phyloP scores from a whole-genome alignment of 2,113 vertebrate genomes.

The Oriolus oriolus region DNA sequence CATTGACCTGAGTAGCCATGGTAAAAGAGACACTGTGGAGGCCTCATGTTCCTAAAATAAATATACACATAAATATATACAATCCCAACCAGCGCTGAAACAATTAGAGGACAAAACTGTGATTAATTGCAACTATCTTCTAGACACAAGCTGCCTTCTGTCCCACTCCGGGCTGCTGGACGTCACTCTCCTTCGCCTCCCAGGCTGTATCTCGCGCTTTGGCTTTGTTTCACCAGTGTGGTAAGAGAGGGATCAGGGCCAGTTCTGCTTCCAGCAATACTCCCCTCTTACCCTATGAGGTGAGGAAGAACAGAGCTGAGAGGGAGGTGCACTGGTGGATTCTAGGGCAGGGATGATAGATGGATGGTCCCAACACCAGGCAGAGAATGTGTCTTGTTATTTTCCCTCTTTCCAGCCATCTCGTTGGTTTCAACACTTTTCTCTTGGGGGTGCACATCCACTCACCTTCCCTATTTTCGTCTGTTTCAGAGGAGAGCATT shows the following conservation, averaged over 20 bases:
- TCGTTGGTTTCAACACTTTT: not conserved
- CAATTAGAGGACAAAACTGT: not conserved
- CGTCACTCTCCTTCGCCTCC: not conserved
- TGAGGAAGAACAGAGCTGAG: not conserved
- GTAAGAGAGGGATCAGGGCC: not conserved
- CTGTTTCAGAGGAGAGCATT: not conserved
- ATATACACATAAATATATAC: too few relatives aligned
- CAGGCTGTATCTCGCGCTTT: not conserved
- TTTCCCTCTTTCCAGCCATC: not conserved
- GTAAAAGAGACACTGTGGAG: not conserved
- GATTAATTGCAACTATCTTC: not conserved
- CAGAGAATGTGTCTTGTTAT: not conserved
- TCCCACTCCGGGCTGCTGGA: not conserved
- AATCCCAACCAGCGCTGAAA: not conserved
- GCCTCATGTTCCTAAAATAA: not conserved
- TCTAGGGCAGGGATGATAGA: not conserved
- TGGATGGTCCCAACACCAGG: not conserved
- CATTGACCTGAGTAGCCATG: not conserved
- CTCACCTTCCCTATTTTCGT: not conserved
- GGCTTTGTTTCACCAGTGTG: not conserved
- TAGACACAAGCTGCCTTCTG: not conserved
- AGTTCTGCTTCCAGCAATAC: not conserved
- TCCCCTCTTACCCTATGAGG: not conserved
- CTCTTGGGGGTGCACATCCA: rapidly evolving
- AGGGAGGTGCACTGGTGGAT: not conserved